Conservation (phyloP, 2,797 vertebrate genomes). For the Mormyrus hasselquistii region DNA sequence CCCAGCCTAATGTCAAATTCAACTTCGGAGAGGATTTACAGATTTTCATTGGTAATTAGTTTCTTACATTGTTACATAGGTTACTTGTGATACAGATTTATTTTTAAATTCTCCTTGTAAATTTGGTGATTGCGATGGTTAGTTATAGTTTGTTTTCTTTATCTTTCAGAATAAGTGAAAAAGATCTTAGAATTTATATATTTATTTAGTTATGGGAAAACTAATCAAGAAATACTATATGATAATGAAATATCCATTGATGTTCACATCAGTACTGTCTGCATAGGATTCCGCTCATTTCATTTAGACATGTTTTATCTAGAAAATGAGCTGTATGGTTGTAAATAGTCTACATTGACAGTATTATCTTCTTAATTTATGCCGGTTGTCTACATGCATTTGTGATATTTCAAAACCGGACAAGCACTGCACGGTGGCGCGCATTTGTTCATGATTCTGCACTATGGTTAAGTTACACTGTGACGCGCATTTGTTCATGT, state of each 20-base stretch:
- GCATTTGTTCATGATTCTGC: not conserved
- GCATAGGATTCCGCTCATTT: not conserved
- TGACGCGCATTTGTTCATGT: not conserved
- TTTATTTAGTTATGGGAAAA: not conserved
- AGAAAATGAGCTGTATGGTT: not conserved
- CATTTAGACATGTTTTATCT: not conserved
- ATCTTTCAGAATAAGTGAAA: not conserved
- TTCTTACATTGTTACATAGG: not conserved
- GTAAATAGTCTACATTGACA: not conserved
- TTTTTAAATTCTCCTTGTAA: not conserved
- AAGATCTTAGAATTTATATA: not conserved
- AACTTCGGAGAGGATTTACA: not conserved
- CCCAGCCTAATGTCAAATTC: not conserved
- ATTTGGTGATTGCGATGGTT: not conserved
- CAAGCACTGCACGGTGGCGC: not conserved
- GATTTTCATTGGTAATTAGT: not conserved
- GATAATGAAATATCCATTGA: not conserved
- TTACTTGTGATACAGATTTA: not conserved
- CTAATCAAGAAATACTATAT: not conserved
- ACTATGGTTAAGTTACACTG: not conserved
- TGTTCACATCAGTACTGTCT: not conserved
- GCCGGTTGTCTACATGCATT: not conserved
- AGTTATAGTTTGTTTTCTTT: not conserved
- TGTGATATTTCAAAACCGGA: not conserved
- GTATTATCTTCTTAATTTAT: not conserved